These are phyloP conservation scores for Neodon shergylaensis DNA, from an alignment of 2,113 vertebrate genomes.

Conservation along the genomic window DNA sequence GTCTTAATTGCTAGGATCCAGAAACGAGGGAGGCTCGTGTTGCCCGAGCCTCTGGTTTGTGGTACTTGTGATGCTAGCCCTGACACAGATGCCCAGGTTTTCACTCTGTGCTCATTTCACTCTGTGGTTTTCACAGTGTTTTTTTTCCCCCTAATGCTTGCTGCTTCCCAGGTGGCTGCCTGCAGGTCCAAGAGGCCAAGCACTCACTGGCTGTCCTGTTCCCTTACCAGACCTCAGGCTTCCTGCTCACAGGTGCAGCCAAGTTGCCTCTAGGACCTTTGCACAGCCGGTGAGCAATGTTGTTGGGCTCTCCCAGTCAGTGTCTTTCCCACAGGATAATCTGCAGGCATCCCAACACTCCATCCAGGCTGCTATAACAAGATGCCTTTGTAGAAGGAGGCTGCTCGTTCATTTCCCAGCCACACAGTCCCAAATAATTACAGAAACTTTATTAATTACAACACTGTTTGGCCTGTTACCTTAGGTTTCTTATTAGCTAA, in stretches of 20 bases:
- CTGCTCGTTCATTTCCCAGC: no score
- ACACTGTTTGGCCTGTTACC: no score
- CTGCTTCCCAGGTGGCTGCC: rapidly evolving
- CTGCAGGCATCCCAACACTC: not conserved
- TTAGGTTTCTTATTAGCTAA: no score
- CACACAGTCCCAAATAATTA: no score
- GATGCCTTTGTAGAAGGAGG: no score
- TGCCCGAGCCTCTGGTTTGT: no score
- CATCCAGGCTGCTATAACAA: not conserved
- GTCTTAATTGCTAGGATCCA: not conserved
- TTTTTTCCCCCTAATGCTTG: not conserved
- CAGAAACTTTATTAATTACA: no score
- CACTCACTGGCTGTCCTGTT: not conserved
- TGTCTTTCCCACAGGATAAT: not conserved
- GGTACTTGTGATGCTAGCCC: not conserved
- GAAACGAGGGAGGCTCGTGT: not conserved
- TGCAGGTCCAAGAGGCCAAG: not conserved
- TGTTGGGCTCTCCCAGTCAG: not conserved
- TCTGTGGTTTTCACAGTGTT: not conserved
- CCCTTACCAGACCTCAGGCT: not conserved
- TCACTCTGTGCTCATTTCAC: no score
- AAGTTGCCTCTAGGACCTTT: no score
- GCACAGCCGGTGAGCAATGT: no score
- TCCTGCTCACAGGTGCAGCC: not conserved
- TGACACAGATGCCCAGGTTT: not conserved